Evolutionary conservation across 1,140 invertebrate species (phyloP).

Genomic region (Trichoplusia ni): DNA sequence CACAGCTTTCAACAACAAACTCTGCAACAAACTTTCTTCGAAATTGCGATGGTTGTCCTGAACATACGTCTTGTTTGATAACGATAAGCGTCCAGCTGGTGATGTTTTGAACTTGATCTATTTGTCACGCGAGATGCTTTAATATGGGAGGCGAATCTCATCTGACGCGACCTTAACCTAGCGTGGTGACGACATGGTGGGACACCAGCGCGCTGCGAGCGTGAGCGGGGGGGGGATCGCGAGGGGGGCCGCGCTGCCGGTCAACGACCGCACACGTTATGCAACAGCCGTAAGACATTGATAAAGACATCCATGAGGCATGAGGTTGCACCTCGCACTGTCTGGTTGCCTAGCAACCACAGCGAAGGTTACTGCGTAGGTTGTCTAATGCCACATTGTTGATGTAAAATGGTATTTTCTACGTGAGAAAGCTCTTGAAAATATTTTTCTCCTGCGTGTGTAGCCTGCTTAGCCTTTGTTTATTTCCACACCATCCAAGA

Average conservation of each 20-base stretch:
- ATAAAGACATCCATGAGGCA: slow-evolving; percentile 10
- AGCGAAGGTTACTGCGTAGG: neutral
- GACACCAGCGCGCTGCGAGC: neutral
- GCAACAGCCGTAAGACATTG: slow-evolving; percentile 10
- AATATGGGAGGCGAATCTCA: too few relatives aligned
- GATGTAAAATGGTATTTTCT: too few relatives aligned
- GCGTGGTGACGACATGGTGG: slow-evolving; percentile 1
- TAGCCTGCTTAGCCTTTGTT: too few relatives aligned
- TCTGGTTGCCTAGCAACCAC: neutral
- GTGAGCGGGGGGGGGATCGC: neutral
- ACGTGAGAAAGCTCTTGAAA: too few relatives aligned
- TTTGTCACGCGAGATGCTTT: neutral
- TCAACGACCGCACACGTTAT: slow-evolving; percentile 20
- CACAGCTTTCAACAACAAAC: too few relatives aligned
- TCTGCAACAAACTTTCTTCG: too few relatives aligned
- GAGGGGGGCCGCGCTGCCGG: neutral
- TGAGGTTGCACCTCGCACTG: neutral
- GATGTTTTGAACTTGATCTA: slow-evolving; percentile 12
- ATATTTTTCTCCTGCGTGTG: too few relatives aligned
- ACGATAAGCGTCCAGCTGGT: neutral
- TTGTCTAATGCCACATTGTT: neutral
- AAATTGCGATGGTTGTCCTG: neutral
- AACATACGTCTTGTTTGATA: neutral
- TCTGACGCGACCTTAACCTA: slow-evolving; percentile 22
- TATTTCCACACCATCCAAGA: too few relatives aligned